Conservation (phyloP, 2,113 vertebrate genomes). For the Scytalopus superciliaris region DNA sequence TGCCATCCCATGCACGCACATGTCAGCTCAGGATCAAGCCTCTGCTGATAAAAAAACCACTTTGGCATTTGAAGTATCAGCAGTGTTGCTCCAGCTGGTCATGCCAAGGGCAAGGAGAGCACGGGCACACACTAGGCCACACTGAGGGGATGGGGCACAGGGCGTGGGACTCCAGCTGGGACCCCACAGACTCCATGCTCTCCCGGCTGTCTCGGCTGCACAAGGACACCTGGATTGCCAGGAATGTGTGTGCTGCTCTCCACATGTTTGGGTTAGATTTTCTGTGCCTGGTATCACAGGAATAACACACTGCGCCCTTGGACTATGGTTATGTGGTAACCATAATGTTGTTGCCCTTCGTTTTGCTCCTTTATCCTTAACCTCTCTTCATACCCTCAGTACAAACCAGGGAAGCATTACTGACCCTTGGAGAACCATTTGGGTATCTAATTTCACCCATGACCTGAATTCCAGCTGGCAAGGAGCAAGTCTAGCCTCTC, state of each 20-base stretch:
- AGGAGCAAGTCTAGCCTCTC: neutral
- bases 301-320: neutral
- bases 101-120: neutral
- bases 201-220: rapidly evolving
- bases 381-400: neutral
- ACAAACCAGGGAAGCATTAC: neutral
- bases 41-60: neutral
- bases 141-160: neutral
- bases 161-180: rapidly evolving
- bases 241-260: rapidly evolving
- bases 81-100: neutral
- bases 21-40: neutral
- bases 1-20: rapidly evolving
- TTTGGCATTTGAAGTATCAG: neutral
- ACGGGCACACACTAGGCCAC: neutral
- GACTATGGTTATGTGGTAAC: rapidly evolving
- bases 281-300: neutral
- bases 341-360: neutral
- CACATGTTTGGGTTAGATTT: too few species aligned
- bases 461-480: neutral
- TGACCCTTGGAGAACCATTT: neutral
- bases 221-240: rapidly evolving
- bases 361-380: neutral
- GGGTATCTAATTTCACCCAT: neutral
- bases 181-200: rapidly evolving